Conservation (phyloP, 2,797 vertebrate genomes). For the Jordanella pulchra region DNA sequence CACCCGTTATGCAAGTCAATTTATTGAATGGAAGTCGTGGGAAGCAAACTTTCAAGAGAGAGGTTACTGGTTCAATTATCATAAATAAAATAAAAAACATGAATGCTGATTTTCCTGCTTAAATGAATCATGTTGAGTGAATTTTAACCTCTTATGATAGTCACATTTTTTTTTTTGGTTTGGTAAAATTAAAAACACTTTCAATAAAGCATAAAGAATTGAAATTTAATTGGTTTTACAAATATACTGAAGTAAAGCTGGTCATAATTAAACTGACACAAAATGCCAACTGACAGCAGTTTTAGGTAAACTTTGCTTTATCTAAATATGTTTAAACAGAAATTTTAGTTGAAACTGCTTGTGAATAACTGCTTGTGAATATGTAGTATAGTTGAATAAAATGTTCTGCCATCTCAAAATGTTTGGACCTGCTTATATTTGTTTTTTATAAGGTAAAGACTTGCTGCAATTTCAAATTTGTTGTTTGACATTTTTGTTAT, state of each 20-base stretch:
- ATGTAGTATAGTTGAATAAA: too few relatives aligned
- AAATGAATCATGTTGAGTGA: background rate
- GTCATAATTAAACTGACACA: too few relatives aligned
- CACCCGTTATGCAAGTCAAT: constrained; percentile 39
- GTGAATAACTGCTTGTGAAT: too few relatives aligned
- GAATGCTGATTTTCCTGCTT: background rate
- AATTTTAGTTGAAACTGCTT: background rate
- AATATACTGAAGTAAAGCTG: background rate
- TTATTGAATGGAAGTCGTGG: constrained; percentile 24
- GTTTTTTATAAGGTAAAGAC: too few relatives aligned
- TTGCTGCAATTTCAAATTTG: too few relatives aligned
- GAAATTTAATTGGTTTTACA: background rate
- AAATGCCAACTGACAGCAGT: too few relatives aligned
- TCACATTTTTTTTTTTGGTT: background rate
- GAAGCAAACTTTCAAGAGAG: constrained; percentile 14
- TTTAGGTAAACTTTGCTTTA: background rate
- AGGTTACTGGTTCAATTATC: constrained; percentile 10
- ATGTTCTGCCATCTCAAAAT: too few relatives aligned
- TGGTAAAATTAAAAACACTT: background rate
- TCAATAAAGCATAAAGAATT: background rate
- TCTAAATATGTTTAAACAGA: background rate
- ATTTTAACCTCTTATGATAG: background rate
- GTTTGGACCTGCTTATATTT: too few relatives aligned
- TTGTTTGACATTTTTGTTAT: too few relatives aligned
- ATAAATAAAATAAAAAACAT: background rate